Percentiles rank a stretch among this genome's conserved stretches.
These are phyloP conservation scores for Rhysida immarginata DNA, from an alignment of 1,140 invertebrate species.

Conservation along the genomic window DNA sequence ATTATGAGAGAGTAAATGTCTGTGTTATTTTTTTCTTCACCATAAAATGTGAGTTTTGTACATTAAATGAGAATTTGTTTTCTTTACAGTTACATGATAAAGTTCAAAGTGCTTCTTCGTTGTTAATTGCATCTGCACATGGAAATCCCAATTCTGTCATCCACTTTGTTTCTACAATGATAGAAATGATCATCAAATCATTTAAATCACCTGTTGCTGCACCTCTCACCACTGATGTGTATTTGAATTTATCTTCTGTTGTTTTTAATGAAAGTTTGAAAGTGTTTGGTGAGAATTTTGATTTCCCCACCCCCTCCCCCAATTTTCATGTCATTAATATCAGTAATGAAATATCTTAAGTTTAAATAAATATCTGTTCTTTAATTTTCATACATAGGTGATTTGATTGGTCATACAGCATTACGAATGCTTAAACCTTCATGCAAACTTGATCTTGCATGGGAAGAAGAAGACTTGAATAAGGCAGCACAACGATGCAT, in stretches of 20 bases:
- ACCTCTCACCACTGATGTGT: slow-evolving; percentile 37
- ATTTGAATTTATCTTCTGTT: slow-evolving; percentile 24
- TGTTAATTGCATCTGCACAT: slow-evolving; percentile 42
- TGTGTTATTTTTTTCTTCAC: no score
- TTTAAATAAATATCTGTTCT: no score
- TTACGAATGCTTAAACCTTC: slow-evolving; percentile 55
- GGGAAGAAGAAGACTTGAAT: slow-evolving; percentile 53
- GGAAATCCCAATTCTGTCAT: slow-evolving; percentile 46
- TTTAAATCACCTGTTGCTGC: slow-evolving; percentile 32
- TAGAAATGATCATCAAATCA: slow-evolving; percentile 1
- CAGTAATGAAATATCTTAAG: no score
- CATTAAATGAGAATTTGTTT: background rate
- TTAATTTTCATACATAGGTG: no score
- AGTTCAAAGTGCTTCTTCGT: slow-evolving; percentile 42
- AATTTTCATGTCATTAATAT: no score
- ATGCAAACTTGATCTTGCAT: slow-evolving; percentile 56
- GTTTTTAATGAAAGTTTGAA: background rate
- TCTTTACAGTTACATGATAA: slow-evolving; percentile 41
- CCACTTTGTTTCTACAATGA: slow-evolving; percentile 32
- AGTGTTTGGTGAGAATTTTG: background rate
- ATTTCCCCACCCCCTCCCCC: no score
- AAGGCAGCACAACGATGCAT: slow-evolving; percentile 44
- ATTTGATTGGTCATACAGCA: slow-evolving; percentile 48
- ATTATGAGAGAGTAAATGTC: no score
- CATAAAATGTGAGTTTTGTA: no score